Evolutionary conservation across 2,888 invertebrate species (phyloP), one percentile per base, ranked within the genome.

Genomic region (Callimorpha dominula): DNA sequence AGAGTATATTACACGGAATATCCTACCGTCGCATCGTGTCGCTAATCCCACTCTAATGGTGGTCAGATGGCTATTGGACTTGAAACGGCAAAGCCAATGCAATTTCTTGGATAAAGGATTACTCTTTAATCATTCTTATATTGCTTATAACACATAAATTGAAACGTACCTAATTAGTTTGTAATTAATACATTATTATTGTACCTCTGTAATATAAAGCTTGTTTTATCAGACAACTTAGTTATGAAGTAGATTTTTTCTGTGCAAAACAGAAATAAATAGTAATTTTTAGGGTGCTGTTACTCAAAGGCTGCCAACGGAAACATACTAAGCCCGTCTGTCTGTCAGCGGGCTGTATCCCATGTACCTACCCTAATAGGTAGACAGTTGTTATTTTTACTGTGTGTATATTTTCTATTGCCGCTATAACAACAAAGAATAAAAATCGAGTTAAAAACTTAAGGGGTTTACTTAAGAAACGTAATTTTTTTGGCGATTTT

Each of bases 11-110:
- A 86, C 78, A 85, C 80, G 68, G 54, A 85, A 85, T 87, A 85
- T 85, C 85, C 81, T 78, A 84, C 89, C 86, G 88, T 85, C 86
- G 87, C 86, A 88, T 85, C 87, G 87, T 86, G 88, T 85, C 87
- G 87, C 92, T 95, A 95, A 95, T 94, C 93, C 93, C 79, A 82
- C 88, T 87, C 90, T 94, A 95, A 95, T 94, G 93, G 91, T 92
- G 93, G 93, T 88, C 89, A 90, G 94, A 94, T 92, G 92, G 91
- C 92, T 92, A 95, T 94, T 94, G 93, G 93, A 94, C 91, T 92
- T 90, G 95, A 95, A 93, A 91, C 87, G 91, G 91, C 88, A 85
- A 89, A 91, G 89, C 91, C 91, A 91, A 92, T 91, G 92, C 90
- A 93, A 94, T 94, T 94, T 94, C 87, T 81, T 73, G 83, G 86